Evolutionary conservation across 2,888 invertebrate species (phyloP).

Genomic region (Netelia melanura): DNA sequence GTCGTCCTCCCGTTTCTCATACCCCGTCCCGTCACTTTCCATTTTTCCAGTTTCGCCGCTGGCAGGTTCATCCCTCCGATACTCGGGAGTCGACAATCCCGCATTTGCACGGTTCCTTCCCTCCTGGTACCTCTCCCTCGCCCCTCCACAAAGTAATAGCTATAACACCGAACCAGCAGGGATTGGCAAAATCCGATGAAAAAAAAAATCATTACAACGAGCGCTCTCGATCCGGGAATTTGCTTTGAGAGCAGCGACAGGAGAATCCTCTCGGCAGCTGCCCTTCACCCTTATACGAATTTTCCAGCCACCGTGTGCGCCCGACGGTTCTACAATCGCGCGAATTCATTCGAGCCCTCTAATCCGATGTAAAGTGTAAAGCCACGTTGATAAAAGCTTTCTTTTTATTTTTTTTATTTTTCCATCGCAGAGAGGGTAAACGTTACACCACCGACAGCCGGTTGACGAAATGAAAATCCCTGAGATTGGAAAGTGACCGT

Average conservation of each 20-base stretch:
- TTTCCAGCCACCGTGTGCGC: background rate
- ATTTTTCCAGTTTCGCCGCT: slow-evolving; percentile 30
- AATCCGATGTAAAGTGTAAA: slow-evolving; percentile 44
- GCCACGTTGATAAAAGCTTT: slow-evolving; percentile 34
- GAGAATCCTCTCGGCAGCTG: slow-evolving; percentile 19
- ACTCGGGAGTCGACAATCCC: slow-evolving; percentile 44
- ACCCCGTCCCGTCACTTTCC: slow-evolving; percentile 27
- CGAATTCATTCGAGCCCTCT: slow-evolving; percentile 53
- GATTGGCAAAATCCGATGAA: background rate
- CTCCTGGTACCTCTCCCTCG: background rate
- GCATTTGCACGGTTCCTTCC: slow-evolving; percentile 16
- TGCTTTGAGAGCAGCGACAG: slow-evolving; percentile 59
- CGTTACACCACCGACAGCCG: background rate
- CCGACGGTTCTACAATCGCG: slow-evolving; percentile 43
- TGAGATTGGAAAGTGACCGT: slow-evolving; percentile 27
- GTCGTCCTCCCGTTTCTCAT: slow-evolving; percentile 18
- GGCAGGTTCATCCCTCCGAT: slow-evolving; percentile 44
- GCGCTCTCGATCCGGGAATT: slow-evolving; percentile 60
- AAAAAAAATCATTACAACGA: background rate
- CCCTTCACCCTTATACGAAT: background rate
- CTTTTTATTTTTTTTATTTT: background rate
- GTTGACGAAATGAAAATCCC: slow-evolving; percentile 15
- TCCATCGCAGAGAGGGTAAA: background rate
- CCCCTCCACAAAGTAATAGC: background rate
- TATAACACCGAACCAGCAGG: background rate